Evolutionary conservation across 2,888 invertebrate species (phyloP), one percentile per base, ranked within the genome.

Genomic region (Lithophane socia): DNA sequence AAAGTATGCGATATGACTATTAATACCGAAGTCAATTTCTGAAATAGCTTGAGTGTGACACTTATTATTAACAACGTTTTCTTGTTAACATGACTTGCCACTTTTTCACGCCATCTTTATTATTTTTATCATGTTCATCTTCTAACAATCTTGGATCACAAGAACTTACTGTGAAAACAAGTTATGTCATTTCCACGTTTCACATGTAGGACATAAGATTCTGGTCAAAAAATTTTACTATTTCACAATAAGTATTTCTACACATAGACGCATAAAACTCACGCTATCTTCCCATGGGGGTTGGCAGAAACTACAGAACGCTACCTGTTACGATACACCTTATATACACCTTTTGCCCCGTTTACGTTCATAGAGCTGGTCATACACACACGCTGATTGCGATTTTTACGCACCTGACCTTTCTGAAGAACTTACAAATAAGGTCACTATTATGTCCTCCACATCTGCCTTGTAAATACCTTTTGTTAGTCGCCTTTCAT

Each of bases 11-110:
- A 78, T 21, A 42, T 56, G 60, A n/a, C 16, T 52, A 52, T 52
- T 24, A 37, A 47, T 24, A 42, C 10, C n/a, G 2, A 42, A 29
- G 21, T 5, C 7, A 61, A 52, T 44, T 67, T 61, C 9, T 24
- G 12, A 81, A 81, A 81, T 74, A 66, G 61, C 10, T n/a, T 21
- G 9, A 42, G 16, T 8, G 18, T 49, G 54, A 56, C 47, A 56
- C 21, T n/a, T 80, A 44, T n/a, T 80, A 44, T 49, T 63, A 56
- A 56, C n/a, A 75, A 12, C 49, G 44, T 75, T 63, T 67, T 58
- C 18, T 64, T 65, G 49, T 68, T 65, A 76, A 82, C 67, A 79
- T 16, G 49, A 18, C n/a, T 60, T 13, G 18, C 29, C 58, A 64
- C 47, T 78, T 68, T n/a, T 12, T 54, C 7, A 4, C 7, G 47